A percentile compares a stretch with the other conserved stretches of the same genome.
These are phyloP conservation scores for Zosterops borbonicus DNA, from an alignment of 2,113 vertebrate species.

Conservation along the genomic window DNA sequence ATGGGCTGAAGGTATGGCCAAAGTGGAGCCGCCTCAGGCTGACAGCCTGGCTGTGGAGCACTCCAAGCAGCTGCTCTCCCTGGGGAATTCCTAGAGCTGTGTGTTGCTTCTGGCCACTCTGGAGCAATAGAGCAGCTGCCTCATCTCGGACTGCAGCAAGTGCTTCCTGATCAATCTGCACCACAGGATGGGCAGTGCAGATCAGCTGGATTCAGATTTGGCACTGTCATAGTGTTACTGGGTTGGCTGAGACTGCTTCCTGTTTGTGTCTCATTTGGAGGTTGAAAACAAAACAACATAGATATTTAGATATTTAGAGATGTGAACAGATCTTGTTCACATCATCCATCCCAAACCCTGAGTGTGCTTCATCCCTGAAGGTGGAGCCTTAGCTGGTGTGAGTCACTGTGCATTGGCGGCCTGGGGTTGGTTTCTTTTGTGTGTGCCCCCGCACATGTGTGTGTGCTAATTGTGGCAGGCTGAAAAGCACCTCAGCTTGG, in stretches of 20 bases:
- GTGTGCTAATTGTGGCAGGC: background rate
- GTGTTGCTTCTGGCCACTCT: background rate
- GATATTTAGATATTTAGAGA: background rate
- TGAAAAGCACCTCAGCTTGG: background rate
- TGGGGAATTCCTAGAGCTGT: background rate
- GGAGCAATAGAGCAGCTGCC: background rate
- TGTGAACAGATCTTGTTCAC: background rate
- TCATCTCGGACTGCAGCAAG: background rate
- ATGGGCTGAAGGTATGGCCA: background rate
- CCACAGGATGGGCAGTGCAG: background rate
- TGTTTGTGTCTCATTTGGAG: background rate
- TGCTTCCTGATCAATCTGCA: background rate
- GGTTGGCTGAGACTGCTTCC: background rate
- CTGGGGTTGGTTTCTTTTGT: background rate
- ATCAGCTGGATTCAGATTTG: background rate
- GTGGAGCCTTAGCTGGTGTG: background rate
- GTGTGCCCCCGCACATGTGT: background rate
- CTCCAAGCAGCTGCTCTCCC: background rate
- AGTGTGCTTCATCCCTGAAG: background rate
- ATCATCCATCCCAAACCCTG: background rate
- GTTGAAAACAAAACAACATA: accelerated
- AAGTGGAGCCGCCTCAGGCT: background rate
- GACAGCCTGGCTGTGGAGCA: background rate
- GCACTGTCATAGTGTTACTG: background rate
- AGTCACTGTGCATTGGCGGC: background rate